Evolutionary conservation across 2,888 invertebrate species (phyloP).

Genomic region (Pandemis corylana): DNA sequence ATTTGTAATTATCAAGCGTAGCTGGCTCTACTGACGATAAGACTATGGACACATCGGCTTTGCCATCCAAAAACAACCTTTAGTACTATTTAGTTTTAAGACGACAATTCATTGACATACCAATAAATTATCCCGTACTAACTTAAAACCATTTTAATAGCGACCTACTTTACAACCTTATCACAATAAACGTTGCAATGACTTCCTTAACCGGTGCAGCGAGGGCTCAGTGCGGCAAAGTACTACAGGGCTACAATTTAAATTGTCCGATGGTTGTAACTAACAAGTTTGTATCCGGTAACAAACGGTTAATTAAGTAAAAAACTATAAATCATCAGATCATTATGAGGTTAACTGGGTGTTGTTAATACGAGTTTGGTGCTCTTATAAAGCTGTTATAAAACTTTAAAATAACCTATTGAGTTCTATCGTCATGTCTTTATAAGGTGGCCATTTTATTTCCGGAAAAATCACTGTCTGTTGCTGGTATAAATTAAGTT

Average conservation of each 20-base stretch:
- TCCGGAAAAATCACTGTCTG: conserved; percentile 8
- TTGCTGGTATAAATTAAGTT: neutral
- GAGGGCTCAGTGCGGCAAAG: neutral
- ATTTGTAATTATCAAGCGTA: neutral
- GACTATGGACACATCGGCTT: neutral
- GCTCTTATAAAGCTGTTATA: conserved; percentile 3
- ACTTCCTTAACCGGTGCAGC: neutral
- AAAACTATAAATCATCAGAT: conserved; percentile 42
- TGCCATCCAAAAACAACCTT: neutral
- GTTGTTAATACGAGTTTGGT: conserved; percentile 31
- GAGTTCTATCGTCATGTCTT: conserved; percentile 11
- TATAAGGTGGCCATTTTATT: conserved; percentile 6
- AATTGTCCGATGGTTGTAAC: neutral
- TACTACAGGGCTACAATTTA: neutral
- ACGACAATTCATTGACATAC: neutral
- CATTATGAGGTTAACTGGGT: conserved; percentile 34
- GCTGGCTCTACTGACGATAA: neutral
- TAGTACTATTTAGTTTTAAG: neutral
- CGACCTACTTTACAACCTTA: neutral
- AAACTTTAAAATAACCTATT: neutral
- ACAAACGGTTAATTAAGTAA: conserved; percentile 35
- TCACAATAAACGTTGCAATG: neutral
- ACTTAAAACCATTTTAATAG: neutral
- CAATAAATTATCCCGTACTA: neutral
- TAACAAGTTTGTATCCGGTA: conserved; percentile 27